These are phyloP conservation scores for Marasmarcha lunaedactyla DNA, from an alignment of 2,888 invertebrate genomes.

Conservation along the genomic window DNA sequence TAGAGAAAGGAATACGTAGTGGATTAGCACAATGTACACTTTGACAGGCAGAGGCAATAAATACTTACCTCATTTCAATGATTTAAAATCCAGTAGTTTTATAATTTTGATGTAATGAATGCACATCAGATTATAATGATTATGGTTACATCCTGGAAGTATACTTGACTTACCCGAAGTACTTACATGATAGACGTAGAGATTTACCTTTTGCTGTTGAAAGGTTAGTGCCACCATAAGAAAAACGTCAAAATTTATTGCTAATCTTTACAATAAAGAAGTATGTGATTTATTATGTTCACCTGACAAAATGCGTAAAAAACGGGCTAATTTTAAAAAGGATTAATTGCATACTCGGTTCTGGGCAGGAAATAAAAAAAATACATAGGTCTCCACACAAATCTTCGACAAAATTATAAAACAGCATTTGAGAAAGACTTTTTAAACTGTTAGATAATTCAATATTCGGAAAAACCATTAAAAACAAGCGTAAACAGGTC, in stretches of 20 bases:
- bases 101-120: neutral
- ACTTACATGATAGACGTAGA: slow-evolving; percentile 8
- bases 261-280: slow-evolving; percentile 20
- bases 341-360: slow-evolving; percentile 22
- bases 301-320: slow-evolving; percentile 20
- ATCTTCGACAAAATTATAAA: neutral
- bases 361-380: slow-evolving; percentile 21
- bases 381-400: slow-evolving; percentile 17
- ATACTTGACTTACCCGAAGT: slow-evolving; percentile 7
- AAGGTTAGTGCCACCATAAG: slow-evolving; percentile 9
- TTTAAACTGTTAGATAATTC: slow-evolving; percentile 6
- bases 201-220: slow-evolving; percentile 2
- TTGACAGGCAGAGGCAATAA: slow-evolving; percentile 4
- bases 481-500: slow-evolving; percentile 3
- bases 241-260: slow-evolving; percentile 9
- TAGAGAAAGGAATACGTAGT: slow-evolving; percentile 4
- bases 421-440: slow-evolving; percentile 3
- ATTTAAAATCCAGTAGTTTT: slow-evolving; percentile 5
- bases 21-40: slow-evolving; percentile 3
- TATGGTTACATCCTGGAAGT: slow-evolving; percentile 10
- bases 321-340: slow-evolving; percentile 19
- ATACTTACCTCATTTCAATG: slow-evolving; percentile 3
- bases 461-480: slow-evolving; percentile 6
- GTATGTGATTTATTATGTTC: slow-evolving; percentile 23
- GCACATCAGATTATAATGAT: slow-evolving; percentile 1